Conservation (phyloP, 2,113 vertebrate genomes). For the Numenius arquata region DNA sequence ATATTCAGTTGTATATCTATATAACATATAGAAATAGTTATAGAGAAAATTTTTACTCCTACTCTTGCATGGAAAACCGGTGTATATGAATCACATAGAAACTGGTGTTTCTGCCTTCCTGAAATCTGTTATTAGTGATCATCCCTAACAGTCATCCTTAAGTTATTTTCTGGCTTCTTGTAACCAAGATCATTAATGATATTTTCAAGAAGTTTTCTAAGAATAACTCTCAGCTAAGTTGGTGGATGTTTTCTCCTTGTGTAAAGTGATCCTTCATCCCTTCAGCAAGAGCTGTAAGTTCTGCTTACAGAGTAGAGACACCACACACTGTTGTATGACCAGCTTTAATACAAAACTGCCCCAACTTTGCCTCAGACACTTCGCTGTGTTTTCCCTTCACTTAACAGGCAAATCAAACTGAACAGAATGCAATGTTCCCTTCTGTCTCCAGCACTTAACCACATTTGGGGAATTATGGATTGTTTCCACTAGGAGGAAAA, state of each 20-base stretch:
- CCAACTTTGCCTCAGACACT: background rate
- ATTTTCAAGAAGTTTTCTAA: background rate
- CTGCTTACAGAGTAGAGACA: background rate
- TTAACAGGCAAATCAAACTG: background rate
- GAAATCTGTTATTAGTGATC: background rate
- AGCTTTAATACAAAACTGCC: background rate
- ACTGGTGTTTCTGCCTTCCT: background rate
- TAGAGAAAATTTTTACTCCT: background rate
- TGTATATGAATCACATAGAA: background rate
- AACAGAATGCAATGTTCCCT: background rate
- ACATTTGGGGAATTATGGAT: background rate
- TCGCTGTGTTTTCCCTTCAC: background rate
- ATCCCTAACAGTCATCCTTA: background rate
- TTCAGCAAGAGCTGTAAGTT: background rate
- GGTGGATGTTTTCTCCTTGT: background rate
- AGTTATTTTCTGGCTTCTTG: background rate
- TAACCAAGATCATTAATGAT: fast-evolving
- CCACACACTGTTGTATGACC: background rate
- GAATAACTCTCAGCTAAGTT: background rate
- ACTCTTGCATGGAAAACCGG: background rate
- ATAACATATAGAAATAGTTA: background rate
- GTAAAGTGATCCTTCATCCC: background rate
- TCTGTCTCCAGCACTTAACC: background rate
- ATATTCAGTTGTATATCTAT: background rate
- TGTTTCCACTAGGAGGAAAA: background rate